Evolutionary conservation across 2,888 invertebrate species (phyloP).

Genomic region (Rapana venosa): DNA sequence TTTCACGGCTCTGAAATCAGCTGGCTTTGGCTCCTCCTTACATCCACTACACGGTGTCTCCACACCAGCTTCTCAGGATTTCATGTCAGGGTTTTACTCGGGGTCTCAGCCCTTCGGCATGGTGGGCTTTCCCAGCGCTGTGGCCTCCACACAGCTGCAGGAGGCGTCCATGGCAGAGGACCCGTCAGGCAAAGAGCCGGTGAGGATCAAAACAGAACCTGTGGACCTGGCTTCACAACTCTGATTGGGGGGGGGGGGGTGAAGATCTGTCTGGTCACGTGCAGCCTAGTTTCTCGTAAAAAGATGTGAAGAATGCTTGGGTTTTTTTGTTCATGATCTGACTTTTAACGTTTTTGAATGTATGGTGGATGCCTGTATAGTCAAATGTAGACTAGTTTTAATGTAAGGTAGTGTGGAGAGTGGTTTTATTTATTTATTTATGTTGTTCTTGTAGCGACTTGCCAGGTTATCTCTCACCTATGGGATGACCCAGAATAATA

Average conservation of each 20-base stretch:
- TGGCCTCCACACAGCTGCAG: background rate
- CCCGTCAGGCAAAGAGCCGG: background rate
- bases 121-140: constrained; percentile 8
- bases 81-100: constrained; percentile 25
- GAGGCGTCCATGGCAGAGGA: background rate
- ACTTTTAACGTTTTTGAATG: too few species aligned
- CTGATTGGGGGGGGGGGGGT: background rate
- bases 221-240: background rate
- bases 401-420: too few species aligned
- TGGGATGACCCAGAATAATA: too few species aligned
- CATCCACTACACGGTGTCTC: background rate
- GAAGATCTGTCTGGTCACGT: background rate
- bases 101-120: constrained; percentile 19
- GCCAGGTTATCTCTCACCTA: too few species aligned
- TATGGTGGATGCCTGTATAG: too few species aligned
- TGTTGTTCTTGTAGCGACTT: too few species aligned
- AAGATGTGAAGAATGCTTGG: too few species aligned
- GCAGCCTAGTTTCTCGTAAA: background rate
- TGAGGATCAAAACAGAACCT: constrained; percentile 28
- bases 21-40: background rate
- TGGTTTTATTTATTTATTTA: too few species aligned
- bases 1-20: background rate
- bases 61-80: background rate
- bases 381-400: too few species aligned
- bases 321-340: too few species aligned